Base-by-base conservation (phyloP, 2,888 invertebrate genomes). In the Pristionchus exspectatus region DNA sequence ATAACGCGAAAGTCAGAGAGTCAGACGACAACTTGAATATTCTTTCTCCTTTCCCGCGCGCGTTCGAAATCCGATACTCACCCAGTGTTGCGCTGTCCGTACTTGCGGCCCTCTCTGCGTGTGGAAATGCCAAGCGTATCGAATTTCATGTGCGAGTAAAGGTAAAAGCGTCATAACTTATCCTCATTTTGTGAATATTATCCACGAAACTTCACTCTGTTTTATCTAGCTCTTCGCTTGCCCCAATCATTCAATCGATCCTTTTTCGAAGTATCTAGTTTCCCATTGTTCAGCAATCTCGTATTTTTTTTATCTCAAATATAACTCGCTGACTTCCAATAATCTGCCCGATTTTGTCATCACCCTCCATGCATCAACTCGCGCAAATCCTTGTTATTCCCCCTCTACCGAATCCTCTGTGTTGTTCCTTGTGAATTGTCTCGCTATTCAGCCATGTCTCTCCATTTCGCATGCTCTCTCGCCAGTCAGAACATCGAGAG, bases 41-140 rank as follows among this genome's bases (percentile, higher is more conserved):
- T 63, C 44, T 50, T 50, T 50, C 27, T 50, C 30, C 59, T 85
- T 27, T 56, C 84, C 59, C 84, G 16, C 56, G 38, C 30, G 27
- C 84, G 56, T 63, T 85, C 59, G 84, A 85, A 85, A 59, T 59
- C 59, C 84, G 38, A 85, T 85, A 56, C 30, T n/a, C 44, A 50
- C 44, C 24, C 5, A 63, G 54, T 27, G n/a, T 27, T 54, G 83
- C 56, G 50, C 27, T 81, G 59, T n/a, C 44, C 38, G 38, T 38
- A 38, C 38, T 38, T 38, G 2, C 38, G 38, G 38, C 38, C 38
- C 38, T 38, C 38, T 38, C 81, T 74, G 4, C 50, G 10, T 21
- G 18, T 33, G 74, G 74, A 74, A 72, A 72, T 72, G 69, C 77
- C 44, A 44, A 77, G 27, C 14, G 27, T 72, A 30, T 33, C 72